Base-by-base conservation (phyloP, 2,888 invertebrate species). In the Cerastoderma edule region DNA sequence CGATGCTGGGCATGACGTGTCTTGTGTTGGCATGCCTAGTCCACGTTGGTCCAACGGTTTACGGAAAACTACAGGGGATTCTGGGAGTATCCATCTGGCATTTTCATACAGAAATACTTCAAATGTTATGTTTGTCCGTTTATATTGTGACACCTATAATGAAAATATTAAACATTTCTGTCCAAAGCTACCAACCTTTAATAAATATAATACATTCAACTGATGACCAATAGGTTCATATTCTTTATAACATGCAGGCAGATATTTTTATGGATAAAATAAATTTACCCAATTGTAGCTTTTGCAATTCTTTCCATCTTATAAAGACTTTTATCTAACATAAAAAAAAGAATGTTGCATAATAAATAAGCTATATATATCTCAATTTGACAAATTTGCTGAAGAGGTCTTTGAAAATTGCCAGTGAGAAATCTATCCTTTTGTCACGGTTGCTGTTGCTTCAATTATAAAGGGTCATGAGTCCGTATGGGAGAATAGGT, bases 121-220 rank as follows among this genome's bases (percentile, higher is more conserved):
- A 70, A 81, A 86, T 1, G 88, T 88, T 46, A 89, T 78, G 72
- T 89, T 89, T 16, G 83, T 83, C n/a, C 84, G 75, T 13, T 76
- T 73, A 65, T 86, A 86, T 24, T 53, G 50, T 4, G 83, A 80
- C 4, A 79, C 79, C 88, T 88, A 68, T 10, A 28, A 46, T n/a
- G n/a, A 46, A 2, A 46, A 46, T 46, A 5, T 5, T 46, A 46
- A 16, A n/a, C n/a, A n/a, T n/a, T n/a, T n/a, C n/a, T n/a, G n/a
- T n/a, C n/a, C n/a, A n/a, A n/a, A 39, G 8, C 39, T 39, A 39
- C 8, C 39, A 39, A 10, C 16, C 39, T 10, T 39, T 39, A 16
- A 39, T 39, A 39, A 39, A 39, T 39, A 39, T n/a, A n/a, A n/a
- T n/a, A n/a, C n/a, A n/a, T 10, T 39, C 10, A 39, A 39, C 39